phyloP scores from a whole-genome alignment of 2,797 vertebrate species.

The Tachyglossus aculeatus region DNA sequence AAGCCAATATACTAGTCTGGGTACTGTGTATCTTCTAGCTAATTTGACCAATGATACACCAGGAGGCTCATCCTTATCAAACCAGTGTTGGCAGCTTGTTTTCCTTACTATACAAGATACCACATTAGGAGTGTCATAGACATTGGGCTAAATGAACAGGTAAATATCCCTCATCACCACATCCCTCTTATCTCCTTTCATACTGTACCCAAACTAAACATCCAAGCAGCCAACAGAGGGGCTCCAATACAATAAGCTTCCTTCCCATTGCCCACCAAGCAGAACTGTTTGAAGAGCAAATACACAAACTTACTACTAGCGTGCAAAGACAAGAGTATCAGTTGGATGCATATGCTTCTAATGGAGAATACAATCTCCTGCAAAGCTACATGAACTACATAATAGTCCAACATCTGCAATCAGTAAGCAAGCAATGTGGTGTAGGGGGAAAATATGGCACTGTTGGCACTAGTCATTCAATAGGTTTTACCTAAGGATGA shows the following conservation, averaged over 20 bases:
- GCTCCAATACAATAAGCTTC: neutral
- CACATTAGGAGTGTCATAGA: too few relatives aligned
- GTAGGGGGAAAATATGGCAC: conserved; percentile 1
- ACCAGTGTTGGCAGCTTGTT: too few relatives aligned
- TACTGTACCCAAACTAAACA: too few relatives aligned
- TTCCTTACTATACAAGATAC: too few relatives aligned
- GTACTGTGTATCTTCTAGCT: too few relatives aligned
- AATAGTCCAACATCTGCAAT: conserved; percentile 31
- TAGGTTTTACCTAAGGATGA: conserved; percentile 66
- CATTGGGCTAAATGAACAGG: too few relatives aligned
- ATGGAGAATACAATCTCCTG: conserved; percentile 7
- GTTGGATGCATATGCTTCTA: neutral
- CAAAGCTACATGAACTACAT: conserved; percentile 17
- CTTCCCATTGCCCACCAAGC: neutral
- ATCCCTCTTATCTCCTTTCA: too few relatives aligned
- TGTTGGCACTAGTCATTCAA: conserved; percentile 38
- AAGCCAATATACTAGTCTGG: too few relatives aligned
- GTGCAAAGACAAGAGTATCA: rapidly evolving
- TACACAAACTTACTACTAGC: rapidly evolving
- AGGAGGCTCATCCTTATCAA: too few relatives aligned
- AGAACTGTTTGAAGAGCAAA: conserved; percentile 18
- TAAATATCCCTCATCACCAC: too few relatives aligned
- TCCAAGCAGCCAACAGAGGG: too few relatives aligned
- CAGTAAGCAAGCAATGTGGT: conserved; percentile 41
- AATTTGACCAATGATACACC: too few relatives aligned